phyloP scores from a whole-genome alignment of 2,888 invertebrate genomes.

The Nephrotoma appendiculata region DNA sequence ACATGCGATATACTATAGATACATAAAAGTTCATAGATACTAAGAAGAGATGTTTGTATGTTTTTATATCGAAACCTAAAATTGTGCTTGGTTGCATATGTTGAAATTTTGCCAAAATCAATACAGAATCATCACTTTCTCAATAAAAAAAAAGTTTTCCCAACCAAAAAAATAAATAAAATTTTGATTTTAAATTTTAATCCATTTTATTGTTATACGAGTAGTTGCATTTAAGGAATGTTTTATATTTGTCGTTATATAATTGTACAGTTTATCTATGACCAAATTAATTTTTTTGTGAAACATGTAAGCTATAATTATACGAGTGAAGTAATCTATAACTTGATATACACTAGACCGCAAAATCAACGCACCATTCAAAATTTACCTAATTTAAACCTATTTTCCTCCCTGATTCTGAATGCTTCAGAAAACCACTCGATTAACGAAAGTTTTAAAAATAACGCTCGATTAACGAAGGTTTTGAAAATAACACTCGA shows the following conservation, averaged over 20 bases:
- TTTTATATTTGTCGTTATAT: background rate
- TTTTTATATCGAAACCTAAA: background rate
- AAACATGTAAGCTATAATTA: background rate
- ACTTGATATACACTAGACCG: no score
- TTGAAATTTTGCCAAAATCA: background rate
- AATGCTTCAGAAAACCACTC: no score
- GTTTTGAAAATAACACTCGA: no score
- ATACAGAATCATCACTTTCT: background rate
- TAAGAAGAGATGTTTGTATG: background rate
- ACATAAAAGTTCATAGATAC: background rate
- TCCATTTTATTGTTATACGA: background rate
- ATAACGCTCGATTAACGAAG: no score
- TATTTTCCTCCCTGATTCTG: no score
- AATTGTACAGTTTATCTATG: background rate
- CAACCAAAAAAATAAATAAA: background rate
- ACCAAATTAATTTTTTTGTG: background rate
- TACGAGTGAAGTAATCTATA: no score
- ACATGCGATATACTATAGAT: background rate
- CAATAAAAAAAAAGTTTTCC: background rate
- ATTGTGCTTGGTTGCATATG: background rate
- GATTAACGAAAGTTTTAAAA: no score
- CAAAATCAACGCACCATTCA: no score
- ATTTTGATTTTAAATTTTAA: background rate
- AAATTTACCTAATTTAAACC: no score
- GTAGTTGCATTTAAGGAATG: background rate